phyloP scores from a whole-genome alignment of 2,113 vertebrate species.

The Semicossyphus pulcher region DNA sequence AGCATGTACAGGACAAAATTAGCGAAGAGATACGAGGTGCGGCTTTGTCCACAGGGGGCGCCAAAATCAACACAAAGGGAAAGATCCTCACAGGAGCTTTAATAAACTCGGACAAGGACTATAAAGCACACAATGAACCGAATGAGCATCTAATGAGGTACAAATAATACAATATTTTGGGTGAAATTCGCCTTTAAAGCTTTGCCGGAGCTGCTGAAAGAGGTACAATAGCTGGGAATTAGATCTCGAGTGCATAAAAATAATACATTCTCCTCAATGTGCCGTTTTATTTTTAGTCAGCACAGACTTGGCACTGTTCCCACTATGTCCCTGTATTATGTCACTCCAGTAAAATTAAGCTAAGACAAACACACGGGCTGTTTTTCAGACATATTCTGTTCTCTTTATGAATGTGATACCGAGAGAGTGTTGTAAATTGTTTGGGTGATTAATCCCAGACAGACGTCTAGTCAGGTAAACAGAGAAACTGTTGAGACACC shows the following conservation, averaged over 20 bases:
- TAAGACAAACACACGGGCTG: neutral
- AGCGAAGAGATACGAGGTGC: no score
- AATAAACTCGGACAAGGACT: neutral
- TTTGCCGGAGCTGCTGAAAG: constrained; percentile 13
- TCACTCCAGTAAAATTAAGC: neutral
- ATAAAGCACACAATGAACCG: constrained; percentile 2
- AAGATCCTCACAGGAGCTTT: no score
- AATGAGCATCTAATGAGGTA: constrained; percentile 29
- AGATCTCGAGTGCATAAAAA: constrained; percentile 1
- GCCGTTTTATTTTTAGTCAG: neutral
- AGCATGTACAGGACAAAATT: no score
- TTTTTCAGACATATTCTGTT: neutral
- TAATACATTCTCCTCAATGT: neutral
- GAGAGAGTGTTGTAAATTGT: constrained; percentile 18
- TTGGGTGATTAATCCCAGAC: constrained; percentile 41
- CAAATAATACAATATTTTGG: constrained; percentile 16
- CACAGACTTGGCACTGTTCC: neutral
- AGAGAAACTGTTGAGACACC: constrained; percentile 3
- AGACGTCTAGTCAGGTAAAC: constrained; percentile 5
- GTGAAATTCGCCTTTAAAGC: constrained; percentile 1
- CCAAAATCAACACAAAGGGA: no score
- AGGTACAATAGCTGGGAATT: neutral
- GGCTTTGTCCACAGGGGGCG: no score
- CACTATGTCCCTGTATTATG: neutral
- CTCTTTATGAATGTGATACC: constrained; percentile 1